Evolutionary conservation across 1,140 invertebrate species (phyloP).

Genomic region (Vanessa tameamea): DNA sequence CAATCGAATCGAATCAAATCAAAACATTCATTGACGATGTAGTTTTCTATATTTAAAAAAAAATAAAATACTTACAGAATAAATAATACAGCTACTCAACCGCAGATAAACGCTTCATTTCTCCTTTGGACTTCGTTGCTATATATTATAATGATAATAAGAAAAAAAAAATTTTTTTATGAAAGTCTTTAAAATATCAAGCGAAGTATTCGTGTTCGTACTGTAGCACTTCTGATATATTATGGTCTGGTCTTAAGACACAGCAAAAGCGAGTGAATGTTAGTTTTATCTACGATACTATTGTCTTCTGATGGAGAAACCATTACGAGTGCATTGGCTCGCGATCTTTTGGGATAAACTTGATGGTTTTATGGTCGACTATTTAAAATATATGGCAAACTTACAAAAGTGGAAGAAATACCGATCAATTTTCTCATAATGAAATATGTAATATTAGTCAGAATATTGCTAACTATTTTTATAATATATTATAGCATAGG

Average conservation of each 20-base stretch:
- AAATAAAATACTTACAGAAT: no score
- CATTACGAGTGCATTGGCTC: slow-evolving; percentile 10
- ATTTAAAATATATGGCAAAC: neutral
- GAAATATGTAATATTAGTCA: no score
- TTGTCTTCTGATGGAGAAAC: slow-evolving; percentile 7
- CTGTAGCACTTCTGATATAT: neutral
- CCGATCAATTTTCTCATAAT: no score
- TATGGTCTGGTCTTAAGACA: neutral
- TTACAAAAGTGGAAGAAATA: neutral
- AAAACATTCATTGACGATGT: no score
- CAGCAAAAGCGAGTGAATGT: slow-evolving; percentile 1
- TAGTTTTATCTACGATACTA: slow-evolving; percentile 10
- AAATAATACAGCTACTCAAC: no score
- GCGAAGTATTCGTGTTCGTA: neutral
- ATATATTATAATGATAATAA: no score
- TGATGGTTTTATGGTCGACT: neutral
- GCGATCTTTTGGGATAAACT: slow-evolving; percentile 4
- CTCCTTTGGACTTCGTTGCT: no score
- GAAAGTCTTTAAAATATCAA: neutral
- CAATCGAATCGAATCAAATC: no score
- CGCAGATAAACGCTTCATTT: no score
- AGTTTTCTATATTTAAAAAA: no score
- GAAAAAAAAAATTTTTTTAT: neutral
- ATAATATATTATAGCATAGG: no score
- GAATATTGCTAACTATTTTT: no score